phyloP scores from a whole-genome alignment of 2,888 invertebrate genomes.

The Folsomia candida region DNA sequence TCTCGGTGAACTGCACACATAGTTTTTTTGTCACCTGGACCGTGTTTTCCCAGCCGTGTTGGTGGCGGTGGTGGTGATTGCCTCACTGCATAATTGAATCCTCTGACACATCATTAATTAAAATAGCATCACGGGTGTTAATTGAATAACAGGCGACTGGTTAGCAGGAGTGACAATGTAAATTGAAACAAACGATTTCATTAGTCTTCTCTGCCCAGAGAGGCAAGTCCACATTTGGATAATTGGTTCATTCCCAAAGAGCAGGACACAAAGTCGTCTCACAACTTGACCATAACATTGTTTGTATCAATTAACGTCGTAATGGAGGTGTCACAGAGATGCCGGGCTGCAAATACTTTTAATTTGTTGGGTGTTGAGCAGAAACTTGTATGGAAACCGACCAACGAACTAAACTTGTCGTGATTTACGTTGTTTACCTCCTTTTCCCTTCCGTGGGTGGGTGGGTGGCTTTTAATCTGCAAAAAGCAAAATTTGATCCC shows the following conservation, averaged over 20 bases:
- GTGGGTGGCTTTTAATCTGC: background rate
- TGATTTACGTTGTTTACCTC: slow-evolving; percentile 49
- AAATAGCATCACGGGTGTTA: slow-evolving; percentile 1
- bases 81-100: background rate
- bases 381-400: background rate
- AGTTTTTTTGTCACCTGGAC: no score
- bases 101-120: slow-evolving; percentile 6
- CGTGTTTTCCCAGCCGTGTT: background rate
- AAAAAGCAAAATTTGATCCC: slow-evolving; percentile 18
- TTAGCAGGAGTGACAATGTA: slow-evolving; percentile 6
- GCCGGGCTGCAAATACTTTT: slow-evolving; percentile 12
- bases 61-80: background rate
- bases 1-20: no score
- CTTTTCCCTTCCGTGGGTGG: background rate
- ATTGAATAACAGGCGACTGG: slow-evolving; percentile 1
- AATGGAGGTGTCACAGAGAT: slow-evolving; percentile 40
- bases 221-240: slow-evolving; percentile 2
- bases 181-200: slow-evolving; percentile 15
- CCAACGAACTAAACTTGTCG: slow-evolving; percentile 30
- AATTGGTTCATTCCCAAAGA: background rate
- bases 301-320: slow-evolving; percentile 51
- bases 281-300: slow-evolving; percentile 34
- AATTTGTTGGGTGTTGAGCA: slow-evolving; percentile 9
- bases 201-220: background rate
- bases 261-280: background rate